Evolutionary conservation across 1,140 invertebrate genomes (phyloP).

Genomic region (Bombus affinis): DNA sequence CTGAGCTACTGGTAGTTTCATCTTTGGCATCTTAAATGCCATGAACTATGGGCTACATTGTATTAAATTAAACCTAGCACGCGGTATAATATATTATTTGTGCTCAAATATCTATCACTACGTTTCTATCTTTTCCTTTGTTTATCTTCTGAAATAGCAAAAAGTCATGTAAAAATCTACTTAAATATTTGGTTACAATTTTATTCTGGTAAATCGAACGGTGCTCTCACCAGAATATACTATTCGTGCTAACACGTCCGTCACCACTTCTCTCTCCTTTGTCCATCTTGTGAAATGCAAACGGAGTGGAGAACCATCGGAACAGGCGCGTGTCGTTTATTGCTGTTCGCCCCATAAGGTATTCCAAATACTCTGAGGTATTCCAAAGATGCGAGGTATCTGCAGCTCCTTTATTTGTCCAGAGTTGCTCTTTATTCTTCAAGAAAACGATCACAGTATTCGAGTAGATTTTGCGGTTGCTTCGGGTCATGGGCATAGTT

Average conservation of each 20-base stretch:
- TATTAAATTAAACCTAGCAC: neutral
- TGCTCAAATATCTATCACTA: neutral
- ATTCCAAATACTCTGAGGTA: neutral
- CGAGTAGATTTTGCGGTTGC: constrained; percentile 8
- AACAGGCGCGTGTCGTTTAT: neutral
- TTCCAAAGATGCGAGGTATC: neutral
- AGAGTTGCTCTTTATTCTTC: neutral
- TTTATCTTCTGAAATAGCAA: neutral
- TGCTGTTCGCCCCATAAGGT: neutral
- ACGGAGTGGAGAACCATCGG: neutral
- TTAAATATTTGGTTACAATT: too few relatives aligned
- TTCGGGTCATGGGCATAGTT: neutral
- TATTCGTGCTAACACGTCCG: neutral
- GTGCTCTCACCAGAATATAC: neutral
- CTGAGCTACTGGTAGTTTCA: too few relatives aligned
- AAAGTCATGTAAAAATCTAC: neutral
- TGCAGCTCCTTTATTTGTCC: neutral
- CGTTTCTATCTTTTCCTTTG: neutral
- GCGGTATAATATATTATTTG: neutral
- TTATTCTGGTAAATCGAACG: too few relatives aligned
- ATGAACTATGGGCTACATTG: neutral
- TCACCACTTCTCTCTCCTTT: neutral
- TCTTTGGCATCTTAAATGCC: too few relatives aligned
- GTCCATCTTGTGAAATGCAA: neutral
- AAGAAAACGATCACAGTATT: neutral